A percentile compares a stretch with the other conserved stretches of the same genome.
Conservation (phyloP, 2,113 vertebrate species). For the Emydocephalus ijimae region DNA sequence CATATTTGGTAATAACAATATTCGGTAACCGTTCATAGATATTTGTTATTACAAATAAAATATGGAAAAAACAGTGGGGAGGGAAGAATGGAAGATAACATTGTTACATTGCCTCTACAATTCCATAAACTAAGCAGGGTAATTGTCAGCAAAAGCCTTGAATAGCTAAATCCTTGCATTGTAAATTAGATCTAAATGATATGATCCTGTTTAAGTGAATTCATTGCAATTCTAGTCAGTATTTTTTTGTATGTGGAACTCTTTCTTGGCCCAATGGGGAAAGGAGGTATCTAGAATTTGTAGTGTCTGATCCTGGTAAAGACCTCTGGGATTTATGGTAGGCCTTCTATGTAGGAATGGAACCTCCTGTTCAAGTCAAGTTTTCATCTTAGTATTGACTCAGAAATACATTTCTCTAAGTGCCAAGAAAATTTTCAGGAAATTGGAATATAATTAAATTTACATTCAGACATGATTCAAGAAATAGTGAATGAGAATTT, state of each 20-base stretch:
- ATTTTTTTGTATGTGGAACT: neutral
- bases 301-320: neutral
- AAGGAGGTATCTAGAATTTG: neutral
- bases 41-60: neutral
- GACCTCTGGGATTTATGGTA: neutral
- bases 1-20: neutral
- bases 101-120: neutral
- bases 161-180: neutral
- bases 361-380: neutral
- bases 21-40: neutral
- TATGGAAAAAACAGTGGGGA: neutral
- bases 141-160: neutral
- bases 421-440: neutral
- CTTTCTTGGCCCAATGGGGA: neutral
- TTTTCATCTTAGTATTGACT: neutral
- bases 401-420: neutral
- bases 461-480: neutral
- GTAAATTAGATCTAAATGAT: neutral
- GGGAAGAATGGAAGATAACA: neutral
- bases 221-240: neutral
- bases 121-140: neutral
- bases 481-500: neutral
- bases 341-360: neutral
- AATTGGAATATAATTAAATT: neutral
- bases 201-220: neutral